Percentiles rank a stretch among this genome's conserved stretches.
Evolutionary conservation across 2,888 invertebrate genomes (phyloP).

Genomic region (Biston stratarius): DNA sequence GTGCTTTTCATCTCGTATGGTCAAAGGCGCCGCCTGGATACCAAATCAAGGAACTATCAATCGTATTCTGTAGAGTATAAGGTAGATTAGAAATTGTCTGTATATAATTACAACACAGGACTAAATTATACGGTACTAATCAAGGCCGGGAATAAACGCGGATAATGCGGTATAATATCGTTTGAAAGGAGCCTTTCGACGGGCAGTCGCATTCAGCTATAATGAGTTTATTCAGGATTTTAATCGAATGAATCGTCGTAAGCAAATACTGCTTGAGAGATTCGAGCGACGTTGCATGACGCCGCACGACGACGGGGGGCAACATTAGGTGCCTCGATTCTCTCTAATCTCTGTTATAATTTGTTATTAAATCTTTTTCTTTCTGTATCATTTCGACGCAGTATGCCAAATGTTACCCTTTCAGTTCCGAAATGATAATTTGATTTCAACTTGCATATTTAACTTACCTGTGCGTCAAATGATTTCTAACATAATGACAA

Average conservation of each 20-base stretch:
- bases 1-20: slow-evolving; percentile 81
- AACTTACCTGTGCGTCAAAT: slow-evolving; percentile 43
- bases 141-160: slow-evolving; percentile 83
- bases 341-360: slow-evolving; percentile 30
- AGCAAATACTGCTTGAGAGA: slow-evolving; percentile 77
- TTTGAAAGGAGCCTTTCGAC: slow-evolving; percentile 84
- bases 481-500: slow-evolving; percentile 57
- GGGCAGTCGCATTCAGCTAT: slow-evolving; percentile 80
- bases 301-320: slow-evolving; percentile 46
- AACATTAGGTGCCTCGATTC: slow-evolving; percentile 33
- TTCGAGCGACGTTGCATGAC: slow-evolving; percentile 43
- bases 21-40: slow-evolving; percentile 77
- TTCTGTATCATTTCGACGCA: slow-evolving; percentile 27
- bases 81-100: slow-evolving; percentile 52
- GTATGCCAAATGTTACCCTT: slow-evolving; percentile 28
- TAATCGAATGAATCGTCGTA: slow-evolving; percentile 84
- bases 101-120: slow-evolving; percentile 82
- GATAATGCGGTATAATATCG: slow-evolving; percentile 84
- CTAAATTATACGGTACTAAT: slow-evolving; percentile 87
- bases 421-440: slow-evolving; percentile 40
- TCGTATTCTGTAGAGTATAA: slow-evolving; percentile 43
- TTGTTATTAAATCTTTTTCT: slow-evolving; percentile 29
- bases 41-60: slow-evolving; percentile 51
- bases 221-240: slow-evolving; percentile 85
- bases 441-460: slow-evolving; percentile 41